Base-by-base conservation (phyloP, 1,140 invertebrate genomes). In the Drosophila ironensis region DNA sequence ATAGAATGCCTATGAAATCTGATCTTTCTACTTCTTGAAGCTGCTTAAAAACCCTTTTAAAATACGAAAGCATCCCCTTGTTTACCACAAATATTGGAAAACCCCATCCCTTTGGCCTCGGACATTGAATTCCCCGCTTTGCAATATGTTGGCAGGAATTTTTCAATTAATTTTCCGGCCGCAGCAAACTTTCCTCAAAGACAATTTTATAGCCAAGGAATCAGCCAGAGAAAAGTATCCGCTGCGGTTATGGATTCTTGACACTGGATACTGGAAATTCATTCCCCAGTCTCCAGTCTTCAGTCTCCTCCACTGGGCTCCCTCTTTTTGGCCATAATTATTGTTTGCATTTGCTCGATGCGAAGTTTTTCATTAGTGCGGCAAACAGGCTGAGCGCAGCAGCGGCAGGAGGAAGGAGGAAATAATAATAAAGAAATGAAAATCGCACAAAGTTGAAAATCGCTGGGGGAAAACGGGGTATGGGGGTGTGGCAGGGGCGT, bases 381-480 rank as follows among this genome's bases (percentile, higher is more conserved):
- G 57, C 44, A 48, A 63, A 48, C 57, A 64, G 11, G 24, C n/a
- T n/a, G 8, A 25, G 24, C 11, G 25, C 44, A 20, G 17, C 11
- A 14, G 41, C 12, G 41, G 30, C 4, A 11, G 3, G 7, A 47
- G 24, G 2, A 28, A 47, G 17, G 30, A n/a, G 22, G 17, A 56
- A 61, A 45, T 56, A 46, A 50, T 74, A 57, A 74, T 81, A 76
- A 64, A 53, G 76, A 61, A 35, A 52, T 71, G 68, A 54, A 60
- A 66, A 52, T 50, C 73, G 48, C 72, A 86, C 59, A 80, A 80
- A 80, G 80, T 75, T 75, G 57, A 69, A 80, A 86, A 86, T 86
- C 61, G 67, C 42, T 60, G 66, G 46, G 45, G 45, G 28, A 44
- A 14, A 11, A 37, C 7, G 11, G n/a, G n/a, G n/a, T n/a, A n/a